Base-by-base conservation (phyloP, 2,797 vertebrate genomes). In the Girardinus metallicus region DNA sequence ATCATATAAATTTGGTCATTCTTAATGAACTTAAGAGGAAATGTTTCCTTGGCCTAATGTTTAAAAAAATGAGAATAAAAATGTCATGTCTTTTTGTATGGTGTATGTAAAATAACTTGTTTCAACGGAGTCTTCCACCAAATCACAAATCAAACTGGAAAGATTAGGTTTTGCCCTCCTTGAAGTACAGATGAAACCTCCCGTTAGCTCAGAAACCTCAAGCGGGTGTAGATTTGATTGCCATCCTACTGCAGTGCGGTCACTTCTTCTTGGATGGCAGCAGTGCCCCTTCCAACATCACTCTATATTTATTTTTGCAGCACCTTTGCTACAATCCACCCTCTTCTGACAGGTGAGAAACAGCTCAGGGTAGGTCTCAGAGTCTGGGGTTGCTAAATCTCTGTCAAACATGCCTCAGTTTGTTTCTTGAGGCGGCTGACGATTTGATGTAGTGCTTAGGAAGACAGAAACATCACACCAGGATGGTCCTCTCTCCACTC, bases 381-480 rank as follows among this genome's bases (percentile, higher is more conserved):
- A 10, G 47, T 74, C 43, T 16, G 73, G 51, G 13, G 16, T 47
- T 34, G 36, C n/a, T 66, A 49, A 81, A 71, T 66, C 47, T 66
- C 62, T 34, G 62, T 43, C 66, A 71, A 73, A 44, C 55, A 75
- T 39, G 44, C 29, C n/a, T 71, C 41, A 26, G 34, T 49, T 72
- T 60, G 62, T 49, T 73, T 41, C 62, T 70, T 15, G 41, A 11
- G 44, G 34, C 34, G 51, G 39, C 53, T 62, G 43, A 18, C 8
- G 7, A 29, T 39, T 75, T 76, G 55, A 73, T 47, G 18, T 64
- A 2, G 16, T 57, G 80, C 44, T 62, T 81, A 49, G 53, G 62
- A 81, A 51, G 43, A 76, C 23, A 64, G 74, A 57, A 76, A 44
- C 46, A 39, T 53, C 74, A 72, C 79, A 60, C 41, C 34, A 21